Base-by-base conservation (phyloP, 2,888 invertebrate genomes). In the Panorpa germanica region DNA sequence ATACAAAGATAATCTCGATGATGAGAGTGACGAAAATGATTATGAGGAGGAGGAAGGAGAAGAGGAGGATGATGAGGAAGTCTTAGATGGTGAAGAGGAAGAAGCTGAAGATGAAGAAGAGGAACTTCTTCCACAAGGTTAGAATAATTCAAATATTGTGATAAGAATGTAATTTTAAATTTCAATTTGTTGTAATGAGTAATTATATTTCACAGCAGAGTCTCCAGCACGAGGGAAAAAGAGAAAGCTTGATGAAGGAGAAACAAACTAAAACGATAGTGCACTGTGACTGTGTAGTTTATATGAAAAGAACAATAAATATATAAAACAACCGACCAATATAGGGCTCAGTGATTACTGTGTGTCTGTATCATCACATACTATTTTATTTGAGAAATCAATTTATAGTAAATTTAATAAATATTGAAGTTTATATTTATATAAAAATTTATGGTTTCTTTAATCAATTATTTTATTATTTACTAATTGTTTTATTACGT, bases 171-270 rank as follows among this genome's bases (percentile, higher is more conserved):
- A 7, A 9, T 24, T 20, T 29, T 17, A n/a, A n/a, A n/a, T n/a
- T n/a, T n/a, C n/a, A n/a, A n/a, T n/a, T n/a, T n/a, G n/a, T 17
- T 27, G 28, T 29, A n/a, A 22, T 32, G 15, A 19, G 24, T 29
- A 37, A 21, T 16, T 37, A 10, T 35, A 34, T 38, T 39, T 38
- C 33, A 33, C 47, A 58, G 45, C 53, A 53, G 59, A 58, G 40
- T 50, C 62, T 40, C 59, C 69, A 41, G 63, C 62, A 35, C 56
- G 71, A 52, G 73, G 73, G 43, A 73, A 72, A 54, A 74, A 73
- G 49, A 65, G 73, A 62, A 74, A 74, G 61, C 65, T 65, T 46
- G 72, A 72, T 49, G 72, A 49, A 35, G 10, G 32, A 34, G 18
- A 29, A 34, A 31, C 29, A 23, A 23, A 32, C 20, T n/a, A 30